Percentiles rank a stretch among this genome's conserved stretches.
These are phyloP conservation scores for Dendrophyllia cribrosa DNA, from an alignment of 64 coral and sea anemone species.

Conservation along the genomic window DNA sequence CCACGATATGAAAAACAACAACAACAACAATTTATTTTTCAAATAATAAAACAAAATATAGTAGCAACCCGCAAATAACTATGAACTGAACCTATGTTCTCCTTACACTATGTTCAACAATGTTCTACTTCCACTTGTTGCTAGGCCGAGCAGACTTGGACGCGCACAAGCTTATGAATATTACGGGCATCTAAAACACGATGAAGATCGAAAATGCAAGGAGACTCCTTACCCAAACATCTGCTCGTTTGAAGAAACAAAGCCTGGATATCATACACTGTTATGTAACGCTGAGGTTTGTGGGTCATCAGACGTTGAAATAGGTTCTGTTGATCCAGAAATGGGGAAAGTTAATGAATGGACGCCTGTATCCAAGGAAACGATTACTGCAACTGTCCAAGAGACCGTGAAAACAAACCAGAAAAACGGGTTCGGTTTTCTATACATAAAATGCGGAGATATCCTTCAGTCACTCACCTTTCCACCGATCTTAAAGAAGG, in stretches of 20 bases:
- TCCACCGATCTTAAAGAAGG: conserved; percentile 26
- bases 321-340: conserved; percentile 32
- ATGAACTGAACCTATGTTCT: too few species aligned
- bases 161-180: too few species aligned
- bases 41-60: too few species aligned
- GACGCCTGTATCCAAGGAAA: conserved; percentile 14
- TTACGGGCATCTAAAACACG: too few species aligned
- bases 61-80: too few species aligned
- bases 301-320: conserved; percentile 1
- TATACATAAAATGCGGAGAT: conserved; percentile 63
- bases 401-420: conserved; percentile 59
- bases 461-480: conserved; percentile 66
- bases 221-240: conserved; percentile 28
- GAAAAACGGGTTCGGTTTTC: conserved; percentile 39
- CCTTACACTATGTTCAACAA: too few species aligned
- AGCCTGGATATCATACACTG: neutral
- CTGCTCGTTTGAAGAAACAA: conserved; percentile 30
- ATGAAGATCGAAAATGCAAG: neutral
- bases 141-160: too few species aligned
- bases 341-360: conserved; percentile 55
- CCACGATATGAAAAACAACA: too few species aligned
- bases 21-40: too few species aligned
- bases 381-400: conserved; percentile 37
- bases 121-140: too few species aligned
- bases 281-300: conserved; percentile 43